phyloP scores from a whole-genome alignment of 2,113 vertebrate species.

The Proterorhinus semilunaris region DNA sequence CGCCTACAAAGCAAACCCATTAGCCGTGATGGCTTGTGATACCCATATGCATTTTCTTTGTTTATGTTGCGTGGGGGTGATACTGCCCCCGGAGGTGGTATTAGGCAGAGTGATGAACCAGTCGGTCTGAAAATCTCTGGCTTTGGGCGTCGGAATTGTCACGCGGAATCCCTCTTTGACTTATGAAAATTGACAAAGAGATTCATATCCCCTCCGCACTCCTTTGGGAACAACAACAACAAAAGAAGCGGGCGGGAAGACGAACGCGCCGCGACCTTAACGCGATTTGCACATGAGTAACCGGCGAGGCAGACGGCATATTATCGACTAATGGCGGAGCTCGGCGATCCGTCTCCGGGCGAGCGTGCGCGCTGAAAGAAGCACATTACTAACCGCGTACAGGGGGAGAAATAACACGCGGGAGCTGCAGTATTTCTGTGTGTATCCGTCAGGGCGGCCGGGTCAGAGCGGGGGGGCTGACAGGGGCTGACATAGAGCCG shows the following conservation, averaged over 20 bases:
- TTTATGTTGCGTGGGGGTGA: constrained; percentile 47
- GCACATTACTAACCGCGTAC: constrained; percentile 47
- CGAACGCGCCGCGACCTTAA: constrained; percentile 64
- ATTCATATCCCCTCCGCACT: constrained; percentile 46
- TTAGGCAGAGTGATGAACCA: constrained; percentile 61
- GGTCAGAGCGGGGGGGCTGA: not conserved
- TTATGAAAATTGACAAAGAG: constrained; percentile 50
- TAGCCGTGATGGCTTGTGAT: constrained; percentile 55
- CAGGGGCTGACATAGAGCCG: too few species aligned
- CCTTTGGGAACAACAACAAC: constrained; percentile 38
- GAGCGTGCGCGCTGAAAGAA: constrained; percentile 71
- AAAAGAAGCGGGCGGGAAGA: constrained; percentile 57
- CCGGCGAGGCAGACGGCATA: constrained; percentile 69
- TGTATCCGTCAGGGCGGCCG: constrained; percentile 12
- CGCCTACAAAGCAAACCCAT: constrained; percentile 15
- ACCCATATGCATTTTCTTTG: constrained; percentile 48
- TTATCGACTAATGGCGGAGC: constrained; percentile 73
- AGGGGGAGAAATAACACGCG: constrained; percentile 13
- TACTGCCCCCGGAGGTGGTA: constrained; percentile 52
- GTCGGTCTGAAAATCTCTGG: constrained; percentile 58
- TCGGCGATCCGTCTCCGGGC: constrained; percentile 65
- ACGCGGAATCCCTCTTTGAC: constrained; percentile 18
- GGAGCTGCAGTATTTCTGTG: constrained; percentile 9
- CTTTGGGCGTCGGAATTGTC: constrained; percentile 42
- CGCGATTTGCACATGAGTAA: constrained; percentile 74